Base-by-base conservation (phyloP, 2,888 invertebrate genomes). In the Philonicus albiceps region DNA sequence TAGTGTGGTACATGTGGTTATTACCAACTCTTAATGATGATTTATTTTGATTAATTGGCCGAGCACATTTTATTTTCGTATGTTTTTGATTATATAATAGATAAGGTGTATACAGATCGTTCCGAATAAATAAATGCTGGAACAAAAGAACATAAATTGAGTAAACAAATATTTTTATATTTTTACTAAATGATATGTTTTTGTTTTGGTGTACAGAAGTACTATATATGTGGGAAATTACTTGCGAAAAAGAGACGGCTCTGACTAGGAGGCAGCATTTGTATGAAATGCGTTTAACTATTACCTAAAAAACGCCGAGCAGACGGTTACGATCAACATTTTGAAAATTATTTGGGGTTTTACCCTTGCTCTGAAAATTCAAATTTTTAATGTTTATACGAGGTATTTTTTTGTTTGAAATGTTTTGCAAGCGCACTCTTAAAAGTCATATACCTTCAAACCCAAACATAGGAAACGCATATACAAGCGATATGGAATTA, bases 11-110 rank as follows among this genome's bases (percentile, higher is more conserved):
- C 74, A 37, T 27, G 74, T 74, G 74, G 31, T 74, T 74, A 74
- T 74, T 74, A 37, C 74, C 31, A 34, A 7, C 34, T 31, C 27
- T 7, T 74, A 74, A 37, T 74, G 31, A 31, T 74, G 74, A 74
- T 74, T 74, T 74, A 74, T 74, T 74, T 34, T 74, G 74, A 74
- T 74, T 74, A 74, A 74, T 74, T 74, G 31, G 27, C 74, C 19
- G 3, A n/a, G 37, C 13, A 34, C n/a, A 74, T 8, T 74, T 74
- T 31, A 31, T 34, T n/a, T 74, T 27, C 13, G 1, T 8, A 34
- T 74, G 19, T 74, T 2, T 27, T 34, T 27, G 8, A n/a, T 27
- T 19, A 19, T 16, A 7, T 7, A 11, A 49, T 16, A n/a, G 2
- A n/a, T 19, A 49, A 5, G 7, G 40, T 11, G 40, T n/a, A 19